Evolutionary conservation across 2,888 invertebrate species (phyloP), one percentile per base, ranked within the genome.

Genomic region (Leptinotarsa juncta): DNA sequence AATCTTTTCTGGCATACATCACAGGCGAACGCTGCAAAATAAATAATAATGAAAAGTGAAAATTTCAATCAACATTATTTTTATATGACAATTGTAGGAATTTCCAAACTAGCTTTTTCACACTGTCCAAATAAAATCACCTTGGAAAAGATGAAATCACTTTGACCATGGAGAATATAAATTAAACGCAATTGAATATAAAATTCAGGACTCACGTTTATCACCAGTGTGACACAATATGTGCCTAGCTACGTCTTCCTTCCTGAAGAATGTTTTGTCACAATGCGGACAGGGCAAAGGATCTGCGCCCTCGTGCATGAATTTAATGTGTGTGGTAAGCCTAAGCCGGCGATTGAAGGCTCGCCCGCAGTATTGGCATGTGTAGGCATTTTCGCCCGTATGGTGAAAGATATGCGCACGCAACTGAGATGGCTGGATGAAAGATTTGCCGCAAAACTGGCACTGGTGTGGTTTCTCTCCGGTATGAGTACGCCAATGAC

Each of bases 351-450:
- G 82, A 76, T 88, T 88, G 77, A 89, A 89, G 4, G 88, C 87
- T 12, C 87, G 89, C 77, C 89, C 89, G 84, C 91, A 91, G 74
- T 87, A 80, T 4, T 90, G 89, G 84, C 96, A 96, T 23, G 90
- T 88, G 83, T 91, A 93, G 15, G 92, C 93, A 81, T 90, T 90
- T 82, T 93, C 92, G 49, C 92, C 93, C 15, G 92, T 92, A 79
- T 96, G 93, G 84, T 94, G 94, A 83, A 94, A 93, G 78, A 94
- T 88, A 85, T 96, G 96, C 7, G 94, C 93, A 79, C 93, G 91
- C 51, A 96, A 88, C 85, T 96, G 96, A 10, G 93, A 91, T 14
- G 94, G 93, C 82, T 88, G 96, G 74, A 96, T 96, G 87, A 95
- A 96, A n/a, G 94, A 92, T 85, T 93, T 93, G 14, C 91, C 91